Base-by-base conservation (phyloP, 2,888 invertebrate genomes). In the Arge pagana region DNA sequence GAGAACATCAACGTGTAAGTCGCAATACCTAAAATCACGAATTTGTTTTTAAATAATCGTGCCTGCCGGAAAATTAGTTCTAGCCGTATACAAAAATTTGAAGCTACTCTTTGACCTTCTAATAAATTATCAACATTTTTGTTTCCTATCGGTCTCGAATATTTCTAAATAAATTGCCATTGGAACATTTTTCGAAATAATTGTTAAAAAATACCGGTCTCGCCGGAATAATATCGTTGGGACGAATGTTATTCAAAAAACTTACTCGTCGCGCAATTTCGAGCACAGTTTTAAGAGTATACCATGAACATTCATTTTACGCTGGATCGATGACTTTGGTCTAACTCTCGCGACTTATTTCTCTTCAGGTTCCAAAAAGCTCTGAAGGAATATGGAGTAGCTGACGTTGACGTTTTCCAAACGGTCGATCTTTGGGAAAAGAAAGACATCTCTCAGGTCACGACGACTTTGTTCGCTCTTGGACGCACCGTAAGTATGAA, bases 391-490 rank as follows among this genome's bases (percentile, higher is more conserved):
- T 92, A 95, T 76, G 98, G 97, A 57, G 95, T 97, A 11, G 79
- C 85, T 45, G 93, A 93, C 73, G 85, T 90, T 58, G 97, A 97
- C 77, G 88, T 93, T 49, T 97, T 97, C 87, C 95, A 96, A 80
- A 97, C 97, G 4, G 94, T 96, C 42, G 98, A 98, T 77, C 83
- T 98, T 45, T 97, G 89, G 84, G 97, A 98, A 78, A 90, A 91
- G 84, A 93, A 92, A 78, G 93, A 94, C 78, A 90, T 93, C 68
- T 85, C 87, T 16, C 86, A 86, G 77, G 91, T 94, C 48, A 87
- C 90, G 74, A 89, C 88, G 78, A 90, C 91, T 63, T 82, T 94
- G 57, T 93, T 88, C 77, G 89, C 92, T 52, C 82, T 94, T 65
- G 93, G 93, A 66, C 87, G 93, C 75, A 78, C 4, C 7, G 16